A percentile compares a stretch with the other conserved stretches of the same genome.
These are phyloP conservation scores for Azorinus chamasolen DNA, from an alignment of 2,888 invertebrate genomes.

Conservation along the genomic window DNA sequence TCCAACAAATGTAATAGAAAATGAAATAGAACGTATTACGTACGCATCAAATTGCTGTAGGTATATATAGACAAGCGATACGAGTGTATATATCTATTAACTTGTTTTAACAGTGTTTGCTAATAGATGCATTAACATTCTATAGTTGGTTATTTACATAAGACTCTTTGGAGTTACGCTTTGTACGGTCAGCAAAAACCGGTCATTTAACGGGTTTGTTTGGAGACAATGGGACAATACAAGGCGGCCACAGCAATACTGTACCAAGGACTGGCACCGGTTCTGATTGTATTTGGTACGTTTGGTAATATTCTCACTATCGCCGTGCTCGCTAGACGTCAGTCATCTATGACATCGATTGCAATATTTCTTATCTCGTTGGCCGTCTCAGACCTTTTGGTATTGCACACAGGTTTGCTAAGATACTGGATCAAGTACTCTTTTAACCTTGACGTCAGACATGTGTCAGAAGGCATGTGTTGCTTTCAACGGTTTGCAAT, in stretches of 20 bases:
- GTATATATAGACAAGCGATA: no score
- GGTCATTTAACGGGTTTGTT: no score
- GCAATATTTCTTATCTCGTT: constrained; percentile 7
- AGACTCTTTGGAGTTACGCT: no score
- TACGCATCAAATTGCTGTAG: no score
- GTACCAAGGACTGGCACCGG: constrained; percentile 11
- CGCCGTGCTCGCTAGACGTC: constrained; percentile 8
- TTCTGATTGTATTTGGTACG: constrained; percentile 25
- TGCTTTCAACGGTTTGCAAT: constrained; percentile 51
- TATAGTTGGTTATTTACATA: no score
- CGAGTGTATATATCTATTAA: no score
- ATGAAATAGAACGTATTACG: no score
- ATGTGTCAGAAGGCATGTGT: constrained; percentile 32
- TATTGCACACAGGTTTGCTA: constrained; percentile 25
- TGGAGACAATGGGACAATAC: no score
- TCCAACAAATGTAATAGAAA: no score
- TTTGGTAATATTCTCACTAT: constrained; percentile 22
- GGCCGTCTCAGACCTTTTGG: constrained; percentile 25
- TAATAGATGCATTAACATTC: no score
- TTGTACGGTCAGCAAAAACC: no score
- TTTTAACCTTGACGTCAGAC: constrained; percentile 44
- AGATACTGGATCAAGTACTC: constrained; percentile 27
- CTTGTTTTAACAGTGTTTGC: no score
- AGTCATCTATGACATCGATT: constrained; percentile 4
- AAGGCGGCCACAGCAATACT: neutral